phyloP scores from a whole-genome alignment of 37 sponge, comb jelly and placozoan genomes.

The Crambe crambe region DNA sequence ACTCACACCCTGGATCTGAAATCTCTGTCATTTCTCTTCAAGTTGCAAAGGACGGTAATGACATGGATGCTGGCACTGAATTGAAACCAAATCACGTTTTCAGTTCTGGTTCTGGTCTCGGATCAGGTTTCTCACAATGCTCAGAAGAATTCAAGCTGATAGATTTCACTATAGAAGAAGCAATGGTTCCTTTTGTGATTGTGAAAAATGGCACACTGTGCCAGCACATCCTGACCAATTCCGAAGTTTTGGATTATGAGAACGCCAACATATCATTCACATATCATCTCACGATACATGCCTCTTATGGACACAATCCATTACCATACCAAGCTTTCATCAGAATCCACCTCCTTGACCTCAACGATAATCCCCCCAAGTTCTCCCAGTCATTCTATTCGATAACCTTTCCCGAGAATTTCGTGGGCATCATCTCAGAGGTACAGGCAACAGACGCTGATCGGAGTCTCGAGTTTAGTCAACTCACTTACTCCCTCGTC shows the following conservation, averaged over 20 bases:
- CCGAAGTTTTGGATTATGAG: constrained; percentile 51
- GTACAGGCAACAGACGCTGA: constrained; percentile 47
- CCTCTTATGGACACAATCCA: constrained; percentile 21
- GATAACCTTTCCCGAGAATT: constrained; percentile 37
- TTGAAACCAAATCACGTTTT: not conserved
- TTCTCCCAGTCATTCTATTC: constrained; percentile 21
- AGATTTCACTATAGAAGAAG: not conserved
- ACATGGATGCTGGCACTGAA: not conserved
- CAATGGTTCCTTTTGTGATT: constrained; percentile 16
- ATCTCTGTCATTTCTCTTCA: not conserved
- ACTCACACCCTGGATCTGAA: constrained; percentile 2
- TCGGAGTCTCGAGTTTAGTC: constrained; percentile 25
- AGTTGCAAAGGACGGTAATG: not conserved
- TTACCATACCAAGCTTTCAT: constrained; percentile 11
- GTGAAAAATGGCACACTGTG: not conserved
- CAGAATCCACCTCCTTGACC: constrained; percentile 27
- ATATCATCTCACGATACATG: constrained; percentile 32
- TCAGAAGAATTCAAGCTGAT: not conserved
- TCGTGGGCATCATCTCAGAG: constrained; percentile 4
- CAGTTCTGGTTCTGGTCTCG: not conserved
- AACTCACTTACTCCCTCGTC: constrained; percentile 20
- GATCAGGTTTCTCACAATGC: not conserved
- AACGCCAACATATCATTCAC: constrained; percentile 19
- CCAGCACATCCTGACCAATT: constrained; percentile 16
- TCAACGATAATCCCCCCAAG: constrained; percentile 54